Evolutionary conservation across 2,797 vertebrate genomes (phyloP).

Genomic region (Pipistrellus pipistrellus): DNA sequence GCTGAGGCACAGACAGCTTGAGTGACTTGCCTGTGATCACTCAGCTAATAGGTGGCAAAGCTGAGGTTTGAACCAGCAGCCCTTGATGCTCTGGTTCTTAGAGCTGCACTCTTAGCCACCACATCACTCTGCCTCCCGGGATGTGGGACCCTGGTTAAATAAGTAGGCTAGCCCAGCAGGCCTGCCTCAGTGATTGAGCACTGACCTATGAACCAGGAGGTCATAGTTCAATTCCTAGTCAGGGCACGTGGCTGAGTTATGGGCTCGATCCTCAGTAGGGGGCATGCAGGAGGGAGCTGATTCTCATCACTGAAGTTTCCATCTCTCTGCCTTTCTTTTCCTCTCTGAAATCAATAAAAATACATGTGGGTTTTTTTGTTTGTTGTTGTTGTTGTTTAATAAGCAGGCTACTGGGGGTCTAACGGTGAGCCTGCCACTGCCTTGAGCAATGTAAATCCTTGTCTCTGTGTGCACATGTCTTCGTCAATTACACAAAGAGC

Average conservation of each 20-base stretch:
- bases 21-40: background rate
- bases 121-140: background rate
- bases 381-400: too few species aligned
- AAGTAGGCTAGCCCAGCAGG: background rate
- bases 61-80: background rate
- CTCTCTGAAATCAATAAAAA: too few species aligned
- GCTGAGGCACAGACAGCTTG: background rate
- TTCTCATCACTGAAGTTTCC: too few species aligned
- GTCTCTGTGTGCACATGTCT: too few species aligned
- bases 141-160: background rate
- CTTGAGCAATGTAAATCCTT: background rate
- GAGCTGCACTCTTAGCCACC: background rate
- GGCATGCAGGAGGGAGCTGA: too few species aligned
- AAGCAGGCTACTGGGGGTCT: background rate
- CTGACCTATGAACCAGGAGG: too few species aligned
- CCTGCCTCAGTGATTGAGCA: too few species aligned
- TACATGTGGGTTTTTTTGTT: too few species aligned
- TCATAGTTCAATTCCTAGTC: too few species aligned
- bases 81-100: background rate
- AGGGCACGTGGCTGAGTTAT: too few species aligned
- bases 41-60: background rate
- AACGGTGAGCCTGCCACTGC: background rate
- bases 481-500: background rate
- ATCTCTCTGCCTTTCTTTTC: too few species aligned
- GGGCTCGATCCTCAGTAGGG: too few species aligned